Base-by-base conservation (phyloP, 2,888 invertebrate genomes). In the Trissolcus japonicus region DNA sequence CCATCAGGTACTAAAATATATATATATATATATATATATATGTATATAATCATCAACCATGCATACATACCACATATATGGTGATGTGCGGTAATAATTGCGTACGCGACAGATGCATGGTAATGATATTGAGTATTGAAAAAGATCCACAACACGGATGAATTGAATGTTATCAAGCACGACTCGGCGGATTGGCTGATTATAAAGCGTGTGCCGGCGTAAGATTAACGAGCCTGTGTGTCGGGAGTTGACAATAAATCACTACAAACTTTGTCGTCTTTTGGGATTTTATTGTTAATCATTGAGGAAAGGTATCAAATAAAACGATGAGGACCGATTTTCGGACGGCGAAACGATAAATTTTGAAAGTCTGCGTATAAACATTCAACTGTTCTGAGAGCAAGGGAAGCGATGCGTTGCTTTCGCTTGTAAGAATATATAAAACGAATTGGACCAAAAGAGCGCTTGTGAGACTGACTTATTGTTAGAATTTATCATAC, bases 191-290 rank as follows among this genome's bases (percentile, higher is more conserved):
- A 43, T 46, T 13, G 51, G 68, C 53, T 78, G 75, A 78, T 78
- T 78, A 78, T 78, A 75, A 75, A 75, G 72, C 75, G 82, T 79
- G 79, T 35, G 35, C 35, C 71, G 21, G 21, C 63, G 78, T 79
- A 83, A 83, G 84, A 84, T 84, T 84, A 84, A 84, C 81, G 84
- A 83, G 80, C 79, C 60, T 65, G 55, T 65, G 55, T 55, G 75
- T 63, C 80, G 82, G 83, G 80, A 82, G 67, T 79, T 68, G 77
- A 80, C 85, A 80, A 86, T 85, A 85, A 86, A 86, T 85, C 85
- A 85, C 80, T 76, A 66, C 79, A 55, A 79, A 80, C 82, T 79
- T 69, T 74, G 81, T 80, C 82, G 80, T 79, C 65, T 67, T n/a
- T n/a, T 74, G 68, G 73, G 78, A 77, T 76, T 79, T 80, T 81